Base-by-base conservation (phyloP, 1,140 invertebrate species). In the Pseudomyrmex dendroicus region DNA sequence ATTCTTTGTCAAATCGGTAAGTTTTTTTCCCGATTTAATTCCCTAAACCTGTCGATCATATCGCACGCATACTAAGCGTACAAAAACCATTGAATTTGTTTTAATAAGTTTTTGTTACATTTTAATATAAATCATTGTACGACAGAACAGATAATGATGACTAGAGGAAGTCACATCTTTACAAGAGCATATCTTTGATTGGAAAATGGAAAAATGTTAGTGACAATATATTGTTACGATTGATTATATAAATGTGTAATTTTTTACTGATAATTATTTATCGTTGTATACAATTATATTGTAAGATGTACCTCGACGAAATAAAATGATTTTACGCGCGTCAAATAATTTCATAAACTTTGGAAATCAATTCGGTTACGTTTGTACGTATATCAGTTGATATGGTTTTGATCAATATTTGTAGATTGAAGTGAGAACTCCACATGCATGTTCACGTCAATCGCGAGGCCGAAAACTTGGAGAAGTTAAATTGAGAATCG, bases 1-100 rank as follows among this genome's bases (percentile, higher is more conserved):
- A 22, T 83, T 52, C 10, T 46, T 80, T 84, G 76, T 82, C 59
- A 22, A 54, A 59, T 46, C 22, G 82, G 88, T 90, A 86, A 89
- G 88, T 85, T 86, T 86, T 84, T 82, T 83, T 7, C 20, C 17
- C 59, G 44, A 82, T 77, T 61, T 77, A 13, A 85, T 83, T 22
- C 35, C 5, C 35, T 20, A 20, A 78, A 78, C 3, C 7, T 50
- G 46, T 4, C 20, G 2, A 56, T 59, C 44, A 25, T 25, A 61
- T 15, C 35, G 48, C 48, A 78, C 7, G 13, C 52, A 25, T 68
- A 48, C 12, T n/a, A 22, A 15, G 56, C 17, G 5, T 59, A n/a
- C 10, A 35, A 13, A 1, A 35, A 3, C 4, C 15, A 35, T 3
- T 80, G 1, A 35, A 72, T 70, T 77, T 7, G 1, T 35, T 66